Conservation (phyloP, 2,113 vertebrate genomes). For the Protomyctophum bolini region DNA sequence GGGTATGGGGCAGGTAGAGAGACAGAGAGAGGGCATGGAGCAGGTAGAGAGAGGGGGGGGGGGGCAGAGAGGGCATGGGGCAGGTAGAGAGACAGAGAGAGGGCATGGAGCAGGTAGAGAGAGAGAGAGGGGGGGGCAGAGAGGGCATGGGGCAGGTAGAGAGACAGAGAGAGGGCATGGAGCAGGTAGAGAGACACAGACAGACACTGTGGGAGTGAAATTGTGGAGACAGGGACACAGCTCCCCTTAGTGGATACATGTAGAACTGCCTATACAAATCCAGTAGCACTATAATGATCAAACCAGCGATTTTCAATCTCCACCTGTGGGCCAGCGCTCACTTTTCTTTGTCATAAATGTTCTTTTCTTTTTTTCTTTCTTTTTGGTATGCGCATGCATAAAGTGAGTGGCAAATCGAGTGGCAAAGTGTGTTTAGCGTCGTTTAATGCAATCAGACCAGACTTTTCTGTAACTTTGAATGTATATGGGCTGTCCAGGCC, state of each 20-base stretch:
- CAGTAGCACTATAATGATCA: too few species aligned
- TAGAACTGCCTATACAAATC: slow-evolving; percentile 34
- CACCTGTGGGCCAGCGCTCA: too few species aligned
- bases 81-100: background rate
- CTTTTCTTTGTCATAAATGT: too few species aligned
- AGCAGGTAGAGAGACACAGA: background rate
- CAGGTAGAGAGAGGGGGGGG: slow-evolving; percentile 4
- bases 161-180: slow-evolving; percentile 19
- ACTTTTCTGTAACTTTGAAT: too few species aligned
- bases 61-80: background rate
- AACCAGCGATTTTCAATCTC: too few species aligned
- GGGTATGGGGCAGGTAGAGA: background rate
- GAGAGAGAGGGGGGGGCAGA: background rate
- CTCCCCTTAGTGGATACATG: slow-evolving; percentile 76
- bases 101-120: too few species aligned
- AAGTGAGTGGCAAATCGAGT: too few species aligned
- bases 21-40: background rate
- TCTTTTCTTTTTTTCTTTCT: too few species aligned
- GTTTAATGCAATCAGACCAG: too few species aligned
- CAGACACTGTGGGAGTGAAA: slow-evolving; percentile 23
- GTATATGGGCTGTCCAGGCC: too few species aligned
- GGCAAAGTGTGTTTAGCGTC: too few species aligned
- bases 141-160: slow-evolving; percentile 6
- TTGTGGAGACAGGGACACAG: slow-evolving; percentile 65
- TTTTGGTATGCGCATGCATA: too few species aligned